These are phyloP conservation scores for Microplitis manilae DNA, from an alignment of 2,888 invertebrate species.

Conservation along the genomic window DNA sequence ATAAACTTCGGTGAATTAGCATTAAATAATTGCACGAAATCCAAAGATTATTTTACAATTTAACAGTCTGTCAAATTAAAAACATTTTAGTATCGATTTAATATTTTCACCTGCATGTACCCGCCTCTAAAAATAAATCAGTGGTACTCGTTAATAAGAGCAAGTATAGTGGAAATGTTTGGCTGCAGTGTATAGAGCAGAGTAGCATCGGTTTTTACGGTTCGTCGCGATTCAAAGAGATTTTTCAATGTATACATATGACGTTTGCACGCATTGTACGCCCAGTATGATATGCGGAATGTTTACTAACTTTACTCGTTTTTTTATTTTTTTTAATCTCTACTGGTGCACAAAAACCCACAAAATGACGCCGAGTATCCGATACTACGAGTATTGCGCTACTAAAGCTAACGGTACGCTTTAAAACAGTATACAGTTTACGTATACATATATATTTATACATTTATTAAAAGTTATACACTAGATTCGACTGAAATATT, in stretches of 20 bases:
- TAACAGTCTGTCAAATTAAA: too few species aligned
- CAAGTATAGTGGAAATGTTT: conserved; percentile 24
- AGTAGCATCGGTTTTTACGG: conserved; percentile 49
- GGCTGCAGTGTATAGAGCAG: conserved; percentile 21
- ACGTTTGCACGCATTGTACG: conserved; percentile 26
- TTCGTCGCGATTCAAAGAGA: conserved; percentile 52
- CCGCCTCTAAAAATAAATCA: not conserved
- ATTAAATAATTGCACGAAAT: too few species aligned
- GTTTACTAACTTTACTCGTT: conserved; percentile 21
- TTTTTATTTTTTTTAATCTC: conserved; percentile 22
- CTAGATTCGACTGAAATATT: not conserved
- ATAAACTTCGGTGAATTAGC: too few species aligned
- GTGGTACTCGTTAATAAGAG: not conserved
- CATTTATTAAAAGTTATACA: not conserved
- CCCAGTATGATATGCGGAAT: conserved; percentile 22
- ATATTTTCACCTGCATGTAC: not conserved
- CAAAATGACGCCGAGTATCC: conserved; percentile 24
- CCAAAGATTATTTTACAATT: too few species aligned
- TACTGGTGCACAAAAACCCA: conserved; percentile 19
- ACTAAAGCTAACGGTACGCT: not conserved
- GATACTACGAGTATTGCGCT: conserved; percentile 8
- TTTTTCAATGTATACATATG: conserved; percentile 34
- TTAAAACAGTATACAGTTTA: not conserved
- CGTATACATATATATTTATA: not conserved
- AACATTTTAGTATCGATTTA: too few species aligned